Evolutionary conservation across 2,113 vertebrate genomes (phyloP).

Genomic region (Drymodes brunneopygia): DNA sequence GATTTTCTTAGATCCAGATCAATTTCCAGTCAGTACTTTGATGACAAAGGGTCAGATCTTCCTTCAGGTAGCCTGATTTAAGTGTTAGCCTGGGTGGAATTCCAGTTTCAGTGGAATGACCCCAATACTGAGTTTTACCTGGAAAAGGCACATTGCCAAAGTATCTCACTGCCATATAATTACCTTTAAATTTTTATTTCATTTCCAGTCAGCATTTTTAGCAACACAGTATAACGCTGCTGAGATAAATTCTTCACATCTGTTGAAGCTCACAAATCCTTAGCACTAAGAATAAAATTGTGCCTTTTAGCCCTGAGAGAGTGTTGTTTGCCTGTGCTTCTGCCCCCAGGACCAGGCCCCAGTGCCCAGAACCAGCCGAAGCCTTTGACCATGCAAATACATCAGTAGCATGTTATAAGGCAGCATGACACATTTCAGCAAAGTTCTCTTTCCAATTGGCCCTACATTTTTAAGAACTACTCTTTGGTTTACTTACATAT

Average conservation of each 20-base stretch:
- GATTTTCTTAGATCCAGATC: background rate
- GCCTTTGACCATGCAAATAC: background rate
- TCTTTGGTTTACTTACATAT: constrained; percentile 66
- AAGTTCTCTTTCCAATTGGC: background rate
- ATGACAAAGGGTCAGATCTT: background rate
- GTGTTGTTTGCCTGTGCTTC: background rate
- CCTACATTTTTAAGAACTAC: background rate
- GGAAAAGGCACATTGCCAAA: background rate
- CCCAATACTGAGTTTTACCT: background rate
- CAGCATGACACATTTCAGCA: background rate
- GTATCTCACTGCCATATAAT: background rate
- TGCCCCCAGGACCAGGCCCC: background rate
- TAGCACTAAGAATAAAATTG: background rate
- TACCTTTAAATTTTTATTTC: background rate
- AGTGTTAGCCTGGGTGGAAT: background rate
- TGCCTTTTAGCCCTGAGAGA: background rate
- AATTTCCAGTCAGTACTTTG: background rate
- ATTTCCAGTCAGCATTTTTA: background rate
- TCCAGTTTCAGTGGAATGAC: background rate
- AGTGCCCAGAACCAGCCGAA: background rate
- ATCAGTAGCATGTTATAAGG: background rate
- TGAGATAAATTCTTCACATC: background rate
- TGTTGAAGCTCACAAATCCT: background rate
- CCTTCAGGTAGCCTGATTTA: background rate
- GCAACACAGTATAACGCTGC: background rate